These are phyloP conservation scores for Brachyptera risi DNA, from an alignment of 2,888 invertebrate species.

Conservation along the genomic window DNA sequence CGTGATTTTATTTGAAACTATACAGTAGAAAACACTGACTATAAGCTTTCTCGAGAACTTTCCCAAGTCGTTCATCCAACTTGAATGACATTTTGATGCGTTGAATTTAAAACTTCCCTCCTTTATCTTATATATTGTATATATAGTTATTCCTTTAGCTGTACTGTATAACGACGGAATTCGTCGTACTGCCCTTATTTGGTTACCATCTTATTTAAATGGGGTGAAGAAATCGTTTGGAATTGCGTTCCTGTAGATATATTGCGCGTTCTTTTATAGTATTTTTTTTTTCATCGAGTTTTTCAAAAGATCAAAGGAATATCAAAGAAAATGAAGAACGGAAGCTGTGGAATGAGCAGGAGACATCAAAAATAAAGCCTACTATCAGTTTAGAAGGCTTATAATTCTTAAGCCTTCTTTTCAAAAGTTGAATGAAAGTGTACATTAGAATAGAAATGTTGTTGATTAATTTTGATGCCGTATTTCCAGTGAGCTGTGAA, in stretches of 20 bases:
- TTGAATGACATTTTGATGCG: slow-evolving; percentile 5
- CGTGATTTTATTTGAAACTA: slow-evolving; percentile 5
- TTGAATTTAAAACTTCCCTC: background rate
- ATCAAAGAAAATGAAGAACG: background rate
- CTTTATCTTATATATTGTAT: background rate
- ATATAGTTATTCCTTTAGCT: too few species aligned
- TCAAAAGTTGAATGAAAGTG: background rate
- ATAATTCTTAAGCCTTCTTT: background rate
- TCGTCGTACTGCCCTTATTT: background rate
- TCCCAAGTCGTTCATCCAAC: background rate
- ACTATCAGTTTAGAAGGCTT: background rate
- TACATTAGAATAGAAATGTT: background rate
- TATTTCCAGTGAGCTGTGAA: background rate
- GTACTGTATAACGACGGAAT: background rate
- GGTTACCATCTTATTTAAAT: slow-evolving; percentile 3
- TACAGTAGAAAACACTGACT: background rate
- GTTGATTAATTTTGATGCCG: background rate
- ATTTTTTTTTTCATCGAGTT: background rate
- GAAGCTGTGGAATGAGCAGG: background rate
- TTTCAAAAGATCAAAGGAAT: background rate
- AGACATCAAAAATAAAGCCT: background rate
- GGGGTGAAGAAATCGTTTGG: slow-evolving; percentile 7
- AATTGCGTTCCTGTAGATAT: too few species aligned
- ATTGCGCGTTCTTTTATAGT: background rate
- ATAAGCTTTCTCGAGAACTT: background rate